Percentiles rank a stretch among this genome's conserved stretches.
These are phyloP conservation scores for Puntigrus tetrazona DNA, from an alignment of 2,113 vertebrate species.

Conservation along the genomic window DNA sequence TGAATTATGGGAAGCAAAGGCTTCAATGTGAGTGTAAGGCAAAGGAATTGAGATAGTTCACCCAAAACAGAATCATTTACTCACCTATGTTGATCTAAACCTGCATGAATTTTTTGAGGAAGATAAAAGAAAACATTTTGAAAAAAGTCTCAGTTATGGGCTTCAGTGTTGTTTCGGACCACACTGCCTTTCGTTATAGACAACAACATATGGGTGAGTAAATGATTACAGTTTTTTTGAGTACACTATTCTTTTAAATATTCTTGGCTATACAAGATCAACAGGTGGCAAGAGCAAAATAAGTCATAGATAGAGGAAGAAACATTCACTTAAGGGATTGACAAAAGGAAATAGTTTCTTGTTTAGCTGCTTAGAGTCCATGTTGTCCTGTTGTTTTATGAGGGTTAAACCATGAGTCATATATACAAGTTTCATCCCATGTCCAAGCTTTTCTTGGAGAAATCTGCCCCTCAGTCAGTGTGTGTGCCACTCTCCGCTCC, in stretches of 20 bases:
- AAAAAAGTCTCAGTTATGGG: background rate
- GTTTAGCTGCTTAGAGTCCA: background rate
- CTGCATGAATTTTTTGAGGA: background rate
- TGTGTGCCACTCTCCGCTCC: conserved; percentile 38
- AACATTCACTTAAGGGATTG: background rate
- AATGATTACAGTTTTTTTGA: background rate
- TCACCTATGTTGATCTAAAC: background rate
- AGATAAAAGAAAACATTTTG: background rate
- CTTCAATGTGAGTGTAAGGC: background rate
- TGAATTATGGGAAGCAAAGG: conserved; percentile 4
- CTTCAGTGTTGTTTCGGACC: background rate
- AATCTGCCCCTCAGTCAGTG: conserved; percentile 34
- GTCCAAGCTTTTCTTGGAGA: background rate
- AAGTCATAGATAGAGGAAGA: background rate
- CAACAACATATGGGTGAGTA: background rate
- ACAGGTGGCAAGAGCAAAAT: background rate
- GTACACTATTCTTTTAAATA: background rate
- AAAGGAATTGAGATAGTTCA: background rate
- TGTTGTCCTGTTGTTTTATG: background rate
- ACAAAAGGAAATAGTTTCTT: conserved; percentile 2
- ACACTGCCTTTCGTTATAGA: background rate
- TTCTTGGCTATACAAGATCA: background rate
- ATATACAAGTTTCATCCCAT: conserved; percentile 3
- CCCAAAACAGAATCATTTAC: background rate
- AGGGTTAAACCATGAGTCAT: background rate